These are phyloP conservation scores for Nematolebias whitei DNA, from an alignment of 2,113 vertebrate genomes.

Conservation along the genomic window DNA sequence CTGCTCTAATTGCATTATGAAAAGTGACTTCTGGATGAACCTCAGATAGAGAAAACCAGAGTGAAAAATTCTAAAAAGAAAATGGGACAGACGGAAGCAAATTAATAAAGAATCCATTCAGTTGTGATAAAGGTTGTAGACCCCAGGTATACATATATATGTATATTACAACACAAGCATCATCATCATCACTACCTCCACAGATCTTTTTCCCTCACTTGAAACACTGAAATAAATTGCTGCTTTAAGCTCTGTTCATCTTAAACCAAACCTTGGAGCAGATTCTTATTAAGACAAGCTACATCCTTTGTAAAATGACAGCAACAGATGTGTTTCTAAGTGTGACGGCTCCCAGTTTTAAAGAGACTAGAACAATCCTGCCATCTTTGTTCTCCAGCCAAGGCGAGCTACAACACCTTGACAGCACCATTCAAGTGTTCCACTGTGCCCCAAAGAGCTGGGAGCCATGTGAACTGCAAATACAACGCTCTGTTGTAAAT, in stretches of 20 bases:
- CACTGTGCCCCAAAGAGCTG: slow-evolving; percentile 26
- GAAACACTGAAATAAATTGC: not conserved
- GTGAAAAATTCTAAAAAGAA: not conserved
- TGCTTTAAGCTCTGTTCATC: not conserved
- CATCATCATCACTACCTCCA: not conserved
- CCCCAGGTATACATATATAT: no score
- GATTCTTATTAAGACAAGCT: not conserved
- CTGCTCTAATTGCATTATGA: no score
- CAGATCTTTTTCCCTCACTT: not conserved
- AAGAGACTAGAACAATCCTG: not conserved
- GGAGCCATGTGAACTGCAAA: slow-evolving; percentile 61
- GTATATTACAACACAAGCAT: no score
- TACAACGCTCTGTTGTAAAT: slow-evolving; percentile 12
- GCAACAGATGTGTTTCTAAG: not conserved
- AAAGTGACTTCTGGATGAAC: no score
- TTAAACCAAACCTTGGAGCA: not conserved
- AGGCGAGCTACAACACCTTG: slow-evolving; percentile 8
- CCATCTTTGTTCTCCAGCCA: not conserved
- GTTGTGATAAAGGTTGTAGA: no score
- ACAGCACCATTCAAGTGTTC: not conserved
- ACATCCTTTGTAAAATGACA: not conserved
- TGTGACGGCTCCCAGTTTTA: not conserved
- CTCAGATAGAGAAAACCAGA: no score
- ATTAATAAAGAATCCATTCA: not conserved
- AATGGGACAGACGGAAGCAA: not conserved